Percentiles rank a stretch among this genome's conserved stretches.
phyloP scores from a whole-genome alignment of 2,888 invertebrate species.

The Coleophora deauratella region DNA sequence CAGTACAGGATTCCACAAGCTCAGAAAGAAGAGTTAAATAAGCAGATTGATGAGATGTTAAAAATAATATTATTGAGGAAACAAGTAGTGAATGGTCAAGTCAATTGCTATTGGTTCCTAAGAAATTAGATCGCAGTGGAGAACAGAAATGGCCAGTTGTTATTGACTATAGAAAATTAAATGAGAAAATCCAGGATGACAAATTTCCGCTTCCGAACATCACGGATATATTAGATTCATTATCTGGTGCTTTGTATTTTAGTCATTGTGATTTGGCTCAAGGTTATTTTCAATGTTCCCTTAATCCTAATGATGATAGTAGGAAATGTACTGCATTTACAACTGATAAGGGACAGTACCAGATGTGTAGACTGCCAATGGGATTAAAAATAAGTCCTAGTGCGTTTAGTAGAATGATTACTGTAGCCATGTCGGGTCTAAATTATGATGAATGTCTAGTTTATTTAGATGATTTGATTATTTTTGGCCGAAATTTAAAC shows the following conservation, averaged over 20 bases:
- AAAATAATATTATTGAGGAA: neutral
- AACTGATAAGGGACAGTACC: slow-evolving; percentile 3
- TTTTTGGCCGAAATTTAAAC: slow-evolving; percentile 1
- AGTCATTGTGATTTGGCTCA: slow-evolving; percentile 4
- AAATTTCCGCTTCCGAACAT: neutral
- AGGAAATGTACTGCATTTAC: slow-evolving; percentile 10
- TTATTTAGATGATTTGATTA: slow-evolving; percentile 6
- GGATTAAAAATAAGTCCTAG: slow-evolving; percentile 9
- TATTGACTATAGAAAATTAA: neutral
- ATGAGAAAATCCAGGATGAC: neutral
- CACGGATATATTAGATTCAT: slow-evolving; percentile 1
- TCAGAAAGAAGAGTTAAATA: neutral
- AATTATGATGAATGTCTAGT: slow-evolving; percentile 2
- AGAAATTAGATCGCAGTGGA: neutral
- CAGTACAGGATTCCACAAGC: neutral
- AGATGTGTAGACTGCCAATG: slow-evolving; percentile 9
- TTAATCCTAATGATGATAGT: slow-evolving; percentile 1
- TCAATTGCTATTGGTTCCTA: neutral
- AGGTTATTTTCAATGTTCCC: slow-evolving; percentile 4
- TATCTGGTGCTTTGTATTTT: slow-evolving; percentile 4
- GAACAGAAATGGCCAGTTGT: neutral
- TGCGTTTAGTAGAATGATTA: slow-evolving; percentile 7
- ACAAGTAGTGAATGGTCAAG: neutral
- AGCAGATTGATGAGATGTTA: neutral
- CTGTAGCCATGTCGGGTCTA: slow-evolving; percentile 4